Conservation (phyloP, 2,888 invertebrate genomes). For the Thymelicus acteon region DNA sequence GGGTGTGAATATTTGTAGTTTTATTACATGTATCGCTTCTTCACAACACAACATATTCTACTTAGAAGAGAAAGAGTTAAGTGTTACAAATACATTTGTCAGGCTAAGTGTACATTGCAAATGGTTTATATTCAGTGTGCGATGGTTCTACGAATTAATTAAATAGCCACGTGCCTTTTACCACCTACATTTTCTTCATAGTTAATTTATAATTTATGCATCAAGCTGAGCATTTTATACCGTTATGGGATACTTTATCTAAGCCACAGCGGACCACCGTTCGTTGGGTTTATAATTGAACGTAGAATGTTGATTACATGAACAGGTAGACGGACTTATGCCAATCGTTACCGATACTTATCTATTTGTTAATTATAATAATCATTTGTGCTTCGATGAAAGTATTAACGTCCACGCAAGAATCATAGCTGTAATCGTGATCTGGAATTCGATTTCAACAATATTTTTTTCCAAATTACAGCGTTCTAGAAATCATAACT, state of each 20-base stretch:
- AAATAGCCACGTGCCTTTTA: conserved; percentile 31
- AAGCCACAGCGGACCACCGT: conserved; percentile 32
- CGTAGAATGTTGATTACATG: conserved; percentile 20
- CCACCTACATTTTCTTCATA: conserved; percentile 30
- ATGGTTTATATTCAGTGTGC: conserved; percentile 25
- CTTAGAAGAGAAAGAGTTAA: conserved; percentile 2
- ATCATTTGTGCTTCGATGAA: not conserved
- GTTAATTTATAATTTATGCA: conserved; percentile 34
- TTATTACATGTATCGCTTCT: too few relatives aligned
- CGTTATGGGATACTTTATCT: conserved; percentile 34
- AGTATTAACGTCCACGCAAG: too few relatives aligned
- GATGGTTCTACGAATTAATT: conserved; percentile 30
- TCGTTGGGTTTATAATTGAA: conserved; percentile 25
- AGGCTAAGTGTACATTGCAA: conserved; percentile 5
- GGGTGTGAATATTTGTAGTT: too few relatives aligned
- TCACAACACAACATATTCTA: not conserved
- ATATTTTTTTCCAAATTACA: too few relatives aligned
- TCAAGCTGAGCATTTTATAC: conserved; percentile 35
- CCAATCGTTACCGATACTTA: not conserved
- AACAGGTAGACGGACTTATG: conserved; percentile 11
- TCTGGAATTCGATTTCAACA: too few relatives aligned
- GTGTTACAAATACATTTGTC: conserved; percentile 13
- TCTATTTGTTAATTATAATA: not conserved
- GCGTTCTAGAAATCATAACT: too few relatives aligned
- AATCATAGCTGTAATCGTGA: too few relatives aligned